A percentile compares a stretch with the other conserved stretches of the same genome.
Evolutionary conservation across 2,113 vertebrate genomes (phyloP).

Genomic region (Burhinus bistriatus): DNA sequence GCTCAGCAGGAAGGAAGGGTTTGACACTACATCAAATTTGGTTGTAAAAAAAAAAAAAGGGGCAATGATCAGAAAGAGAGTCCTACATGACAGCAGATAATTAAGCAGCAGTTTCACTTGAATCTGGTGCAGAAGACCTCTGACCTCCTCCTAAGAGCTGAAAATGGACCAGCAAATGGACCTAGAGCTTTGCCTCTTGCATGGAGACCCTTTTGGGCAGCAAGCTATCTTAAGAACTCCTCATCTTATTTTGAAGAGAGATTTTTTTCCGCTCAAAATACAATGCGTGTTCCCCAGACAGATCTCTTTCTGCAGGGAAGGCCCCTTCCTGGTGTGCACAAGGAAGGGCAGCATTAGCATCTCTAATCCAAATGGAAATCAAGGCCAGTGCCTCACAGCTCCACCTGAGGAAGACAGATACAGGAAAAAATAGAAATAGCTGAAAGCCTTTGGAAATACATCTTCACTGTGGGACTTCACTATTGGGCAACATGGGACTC

Average conservation of each 20-base stretch:
- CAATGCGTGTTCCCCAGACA: fast-evolving
- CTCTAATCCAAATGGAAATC: neutral
- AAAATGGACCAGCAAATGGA: neutral
- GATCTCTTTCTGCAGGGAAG: neutral
- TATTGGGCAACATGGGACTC: fast-evolving
- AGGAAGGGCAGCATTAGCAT: neutral
- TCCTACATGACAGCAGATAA: neutral
- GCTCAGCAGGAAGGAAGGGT: neutral
- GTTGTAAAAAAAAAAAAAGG: neutral
- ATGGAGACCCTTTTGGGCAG: neutral
- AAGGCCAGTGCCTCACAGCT: neutral
- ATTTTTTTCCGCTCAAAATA: neutral
- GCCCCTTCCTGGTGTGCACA: neutral
- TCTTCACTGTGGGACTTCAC: neutral
- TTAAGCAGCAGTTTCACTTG: neutral
- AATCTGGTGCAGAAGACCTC: neutral
- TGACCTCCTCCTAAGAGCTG: neutral
- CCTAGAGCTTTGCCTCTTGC: neutral
- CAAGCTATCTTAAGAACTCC: neutral
- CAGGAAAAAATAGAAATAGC: neutral
- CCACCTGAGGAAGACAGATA: neutral
- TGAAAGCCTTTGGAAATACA: neutral
- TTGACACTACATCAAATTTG: neutral
- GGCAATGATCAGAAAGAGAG: neutral
- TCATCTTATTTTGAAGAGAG: neutral